Conservation (phyloP, 1,140 invertebrate genomes). For the Zaprionus davidi region DNA sequence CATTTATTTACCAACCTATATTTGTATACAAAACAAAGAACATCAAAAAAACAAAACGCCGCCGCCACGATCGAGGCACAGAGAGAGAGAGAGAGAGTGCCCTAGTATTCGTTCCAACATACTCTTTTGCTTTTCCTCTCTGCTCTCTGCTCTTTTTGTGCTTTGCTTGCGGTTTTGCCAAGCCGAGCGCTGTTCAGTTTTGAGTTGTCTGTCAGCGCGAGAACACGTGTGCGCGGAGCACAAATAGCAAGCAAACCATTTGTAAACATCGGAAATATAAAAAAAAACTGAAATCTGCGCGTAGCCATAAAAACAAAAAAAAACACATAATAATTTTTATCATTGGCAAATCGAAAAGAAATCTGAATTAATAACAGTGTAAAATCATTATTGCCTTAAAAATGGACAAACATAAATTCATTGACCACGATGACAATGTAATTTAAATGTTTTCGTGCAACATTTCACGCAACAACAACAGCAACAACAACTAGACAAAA, state of each 20-base stretch:
- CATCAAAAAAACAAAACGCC: constrained; percentile 6
- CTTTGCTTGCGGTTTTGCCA: neutral
- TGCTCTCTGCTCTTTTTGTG: neutral
- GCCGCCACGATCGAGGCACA: neutral
- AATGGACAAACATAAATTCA: constrained; percentile 54
- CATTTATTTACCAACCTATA: constrained; percentile 33
- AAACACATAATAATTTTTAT: constrained; percentile 3
- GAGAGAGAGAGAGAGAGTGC: too few species aligned
- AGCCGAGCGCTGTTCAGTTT: neutral
- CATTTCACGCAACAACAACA: constrained; percentile 12
- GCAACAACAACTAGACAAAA: constrained; percentile 5
- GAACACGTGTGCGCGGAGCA: constrained; percentile 15
- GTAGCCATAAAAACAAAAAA: neutral
- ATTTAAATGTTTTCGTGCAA: constrained; percentile 42
- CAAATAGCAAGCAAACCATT: neutral
- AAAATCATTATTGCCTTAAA: constrained; percentile 28
- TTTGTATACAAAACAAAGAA: constrained; percentile 40
- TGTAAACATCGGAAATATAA: neutral
- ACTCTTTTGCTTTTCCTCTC: neutral
- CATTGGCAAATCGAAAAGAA: constrained; percentile 5
- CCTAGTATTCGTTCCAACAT: neutral
- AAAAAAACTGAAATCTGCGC: constrained; percentile 3
- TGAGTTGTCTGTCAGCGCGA: neutral
- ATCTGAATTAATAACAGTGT: neutral
- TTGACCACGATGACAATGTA: constrained; percentile 41